A percentile compares a stretch with the other conserved stretches of the same genome.
Conservation (phyloP, 1,140 invertebrate species). For the Heliconius hewitsoni region DNA sequence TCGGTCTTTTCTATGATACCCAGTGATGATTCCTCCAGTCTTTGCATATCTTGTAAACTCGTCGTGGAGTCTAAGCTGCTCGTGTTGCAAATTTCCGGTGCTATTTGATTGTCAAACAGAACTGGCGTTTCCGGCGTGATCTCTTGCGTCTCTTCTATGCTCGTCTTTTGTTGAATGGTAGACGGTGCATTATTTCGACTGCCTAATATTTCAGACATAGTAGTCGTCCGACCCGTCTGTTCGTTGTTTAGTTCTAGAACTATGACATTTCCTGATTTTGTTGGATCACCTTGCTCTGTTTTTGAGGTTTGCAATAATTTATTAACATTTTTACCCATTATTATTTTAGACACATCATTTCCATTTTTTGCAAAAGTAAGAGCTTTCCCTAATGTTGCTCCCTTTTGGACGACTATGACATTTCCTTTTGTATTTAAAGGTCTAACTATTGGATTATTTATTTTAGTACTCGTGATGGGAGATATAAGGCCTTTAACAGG, state of each 20-base stretch:
- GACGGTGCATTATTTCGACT: constrained; percentile 52
- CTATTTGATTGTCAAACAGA: constrained; percentile 74
- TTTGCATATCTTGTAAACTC: constrained; percentile 66
- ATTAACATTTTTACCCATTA: constrained; percentile 79
- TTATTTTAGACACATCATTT: constrained; percentile 77
- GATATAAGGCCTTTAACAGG: constrained; percentile 65
- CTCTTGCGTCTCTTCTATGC: constrained; percentile 27
- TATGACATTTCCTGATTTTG: constrained; percentile 72
- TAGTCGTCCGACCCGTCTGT: constrained; percentile 66
- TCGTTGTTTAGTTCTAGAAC: constrained; percentile 78
- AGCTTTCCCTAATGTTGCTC: constrained; percentile 70
- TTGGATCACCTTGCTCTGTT: constrained; percentile 60
- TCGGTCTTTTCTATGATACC: constrained; percentile 57
- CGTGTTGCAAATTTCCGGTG: constrained; percentile 67
- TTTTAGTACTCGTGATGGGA: constrained; percentile 63
- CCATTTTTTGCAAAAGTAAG: constrained; percentile 75
- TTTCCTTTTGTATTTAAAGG: constrained; percentile 70
- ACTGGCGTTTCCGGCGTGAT: constrained; percentile 83
- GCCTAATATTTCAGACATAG: constrained; percentile 75
- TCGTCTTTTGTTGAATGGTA: constrained; percentile 43
- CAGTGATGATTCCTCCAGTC: constrained; percentile 56
- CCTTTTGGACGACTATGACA: constrained; percentile 78
- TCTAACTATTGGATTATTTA: constrained; percentile 69
- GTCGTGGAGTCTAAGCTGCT: constrained; percentile 74
- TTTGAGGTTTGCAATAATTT: constrained; percentile 73